Conservation (phyloP, 2,888 invertebrate genomes). For the Ferdinandea cuprea region DNA sequence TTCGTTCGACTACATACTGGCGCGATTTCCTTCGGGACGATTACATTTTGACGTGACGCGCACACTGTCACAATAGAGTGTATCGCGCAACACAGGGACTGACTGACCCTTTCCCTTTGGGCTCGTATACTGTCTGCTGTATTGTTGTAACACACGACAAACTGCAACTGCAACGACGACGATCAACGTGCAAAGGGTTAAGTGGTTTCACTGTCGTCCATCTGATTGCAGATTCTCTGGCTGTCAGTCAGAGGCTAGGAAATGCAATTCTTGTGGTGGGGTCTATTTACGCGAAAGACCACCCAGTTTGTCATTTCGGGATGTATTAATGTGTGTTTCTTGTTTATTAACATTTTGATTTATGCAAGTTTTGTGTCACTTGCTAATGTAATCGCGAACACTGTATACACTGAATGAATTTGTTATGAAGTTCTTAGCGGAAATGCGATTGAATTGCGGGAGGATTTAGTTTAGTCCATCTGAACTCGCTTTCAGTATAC, state of each 20-base stretch:
- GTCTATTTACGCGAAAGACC: constrained; percentile 54
- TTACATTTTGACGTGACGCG: constrained; percentile 26
- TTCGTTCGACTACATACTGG: constrained; percentile 15
- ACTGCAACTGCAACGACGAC: no score
- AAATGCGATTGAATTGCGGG: neutral
- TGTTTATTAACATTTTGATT: constrained; percentile 71
- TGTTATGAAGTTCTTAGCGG: neutral
- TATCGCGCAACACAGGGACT: neutral
- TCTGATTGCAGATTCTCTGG: constrained; percentile 66
- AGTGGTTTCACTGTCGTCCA: constrained; percentile 62
- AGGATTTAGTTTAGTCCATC: no score
- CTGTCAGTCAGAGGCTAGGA: constrained; percentile 56
- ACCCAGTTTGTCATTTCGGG: constrained; percentile 55
- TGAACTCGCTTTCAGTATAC: no score
- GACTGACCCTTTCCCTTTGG: constrained; percentile 51
- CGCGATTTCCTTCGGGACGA: constrained; percentile 32
- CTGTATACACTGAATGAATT: constrained; percentile 33
- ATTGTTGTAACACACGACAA: neutral
- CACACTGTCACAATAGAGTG: constrained; percentile 35
- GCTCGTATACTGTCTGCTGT: constrained; percentile 10
- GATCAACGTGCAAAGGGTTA: constrained; percentile 54
- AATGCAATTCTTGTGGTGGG: constrained; percentile 36
- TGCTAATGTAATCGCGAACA: constrained; percentile 29
- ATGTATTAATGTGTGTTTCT: constrained; percentile 44
- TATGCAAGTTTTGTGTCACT: constrained; percentile 68